Evolutionary conservation across 2,888 invertebrate genomes (phyloP), one percentile per base, ranked within the genome.

Genomic region (Himalopsyche tibetana): DNA sequence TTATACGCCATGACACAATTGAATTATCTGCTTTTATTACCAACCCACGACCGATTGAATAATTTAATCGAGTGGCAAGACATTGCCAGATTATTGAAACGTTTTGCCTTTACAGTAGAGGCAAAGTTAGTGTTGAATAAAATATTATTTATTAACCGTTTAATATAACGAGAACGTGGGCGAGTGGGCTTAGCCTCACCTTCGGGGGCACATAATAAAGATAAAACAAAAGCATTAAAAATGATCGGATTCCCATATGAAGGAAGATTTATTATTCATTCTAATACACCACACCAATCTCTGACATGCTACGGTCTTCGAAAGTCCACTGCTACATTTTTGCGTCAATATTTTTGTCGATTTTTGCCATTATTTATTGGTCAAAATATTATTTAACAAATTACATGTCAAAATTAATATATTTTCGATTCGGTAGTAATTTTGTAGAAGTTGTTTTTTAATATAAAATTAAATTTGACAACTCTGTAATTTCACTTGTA

Each of bases 221-320:
- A 87, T 84, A 88, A 88, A 88, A 88, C 87, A 88, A 88, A 88
- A 55, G 86, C 86, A 87, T 88, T 87, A 84, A 82, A 87, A 87
- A 87, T 87, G 87, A 86, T 87, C 87, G 63, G 84, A 86, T 87
- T 86, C 87, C 86, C 87, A 86, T 87, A 87, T 86, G 85, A 56
- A 82, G 87, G 79, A 86, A 80, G 87, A 88, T 88, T 88, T 88
- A 88, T 88, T 45, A 82, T 55, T 55, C 69, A 63, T 86, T 87
- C 85, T 87, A 81, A 86, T 84, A 84, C 82, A 69, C 84, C 69
- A 79, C 82, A 85, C 38, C 79, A 40, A 69, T 69, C 83, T 55
- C 38, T 80, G 40, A 36, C 42, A 80, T 80, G 42, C 28, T 40
- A 28, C 38, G 80, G 38, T 80, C 12, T n/a, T 63, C 8, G 63